Evolutionary conservation across 2,113 vertebrate genomes (phyloP), one percentile per base, ranked within the genome.

Genomic region (Cepphus grylle): DNA sequence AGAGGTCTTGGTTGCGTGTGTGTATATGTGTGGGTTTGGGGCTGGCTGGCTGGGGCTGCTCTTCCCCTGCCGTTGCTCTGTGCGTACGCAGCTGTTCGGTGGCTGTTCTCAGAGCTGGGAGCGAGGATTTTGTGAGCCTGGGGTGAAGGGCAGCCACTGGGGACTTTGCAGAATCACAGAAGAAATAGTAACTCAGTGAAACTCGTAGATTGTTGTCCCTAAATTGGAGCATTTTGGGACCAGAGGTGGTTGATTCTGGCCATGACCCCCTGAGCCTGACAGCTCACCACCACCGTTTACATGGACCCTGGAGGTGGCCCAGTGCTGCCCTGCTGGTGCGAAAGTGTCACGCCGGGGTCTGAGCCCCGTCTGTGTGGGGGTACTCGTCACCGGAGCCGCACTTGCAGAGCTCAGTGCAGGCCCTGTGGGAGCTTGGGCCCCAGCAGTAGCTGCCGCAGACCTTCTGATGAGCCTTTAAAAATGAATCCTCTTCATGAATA

Each of bases 311-410:
- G 21, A 22, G 5, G 5, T 32, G 40, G 11, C 21, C 32, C 25
- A 16, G 69, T 1, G 23, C 21, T 43, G 36, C 13, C 36, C 49
- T 16, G 18, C 56, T 47, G 29, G 1, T 12, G 77, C 32, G 55
- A 8, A 6, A 2, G 15, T 4, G 8, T 36, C 78, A 14, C 23
- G 3, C 2, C 19, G 9, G 77, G 53, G 26, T 19, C 9, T 1
- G 6, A 34, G 7, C 47, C 49, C 29, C 1, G 2, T 4, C 56
- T 22, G 2, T 0, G 4, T 1, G 15, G 23, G 21, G 19, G 3
- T 16, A 4, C 27, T 4, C 8, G 3, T 15, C 23, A 0, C 49
- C 26, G 45, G 10, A 56, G 80, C 30, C 32, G 30, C 17, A 2
- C 14, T 4, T 5, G 32, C 3, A n/a, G 40, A 76, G 70, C 84